Evolutionary conservation across 1,140 invertebrate genomes (phyloP), one percentile per base, ranked within the genome.

Genomic region (Brachionus asplanchnoidis): DNA sequence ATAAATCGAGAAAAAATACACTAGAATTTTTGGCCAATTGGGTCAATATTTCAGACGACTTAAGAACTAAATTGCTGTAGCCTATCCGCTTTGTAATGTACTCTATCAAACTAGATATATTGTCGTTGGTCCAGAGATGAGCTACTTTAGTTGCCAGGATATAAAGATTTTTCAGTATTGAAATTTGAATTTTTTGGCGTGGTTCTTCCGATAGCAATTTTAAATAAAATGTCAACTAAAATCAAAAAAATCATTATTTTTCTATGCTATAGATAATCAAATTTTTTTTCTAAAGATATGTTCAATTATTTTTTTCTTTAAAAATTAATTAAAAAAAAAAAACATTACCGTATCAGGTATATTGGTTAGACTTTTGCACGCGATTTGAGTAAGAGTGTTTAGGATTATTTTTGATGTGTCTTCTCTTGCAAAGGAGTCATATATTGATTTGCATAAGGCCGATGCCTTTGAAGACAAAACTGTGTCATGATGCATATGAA

Each of bases 401-500:
- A 82, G 26, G 4, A 68, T 82, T 11, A 82, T 82, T 68, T 65
- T 82, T 40, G 12, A 65, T 42, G 60, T 82, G 23, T 82, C 79
- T 40, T 53, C 79, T 82, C 79, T 42, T 2, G 53, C 50, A 65
- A 82, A 82, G n/a, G 79, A 82, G 8, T 65, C 20, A 46, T 65
- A 82, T 32, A 82, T 82, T 20, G 79, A 60, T 46, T 65, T 68
- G 32, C 79, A 82, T 26, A 82, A 44, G 14, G 7, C 12, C 11
- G 23, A 65, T 9, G 79, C 79, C 44, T 77, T 77, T 11, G 73
- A 40, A 65, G 79, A 60, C 26, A 82, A 26, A 40, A 3, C n/a
- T 20, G 65, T 68, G 23, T 60, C 53, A 20, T 68, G 79, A 65
- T 82, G 79, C 79, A 82, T 82, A 40, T 82, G 79, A 65, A 65